Conservation (phyloP, 2,797 vertebrate genomes). For the Oryzias sinensis region DNA sequence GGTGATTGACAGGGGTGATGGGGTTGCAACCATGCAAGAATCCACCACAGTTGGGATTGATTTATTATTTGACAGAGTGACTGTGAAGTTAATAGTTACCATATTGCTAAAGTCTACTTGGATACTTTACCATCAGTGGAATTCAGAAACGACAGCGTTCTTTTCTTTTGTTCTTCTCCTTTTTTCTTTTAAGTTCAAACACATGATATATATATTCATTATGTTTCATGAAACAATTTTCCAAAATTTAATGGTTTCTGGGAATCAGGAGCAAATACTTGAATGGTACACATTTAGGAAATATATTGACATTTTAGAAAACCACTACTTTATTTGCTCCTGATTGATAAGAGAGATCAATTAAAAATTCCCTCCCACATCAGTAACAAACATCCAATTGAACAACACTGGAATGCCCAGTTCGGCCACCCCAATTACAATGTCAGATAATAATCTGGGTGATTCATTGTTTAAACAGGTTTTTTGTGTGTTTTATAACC, state of each 20-base stretch:
- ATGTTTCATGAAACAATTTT: too few relatives aligned
- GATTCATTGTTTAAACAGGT: constrained; percentile 20
- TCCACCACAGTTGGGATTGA: constrained; percentile 50
- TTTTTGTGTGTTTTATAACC: neutral
- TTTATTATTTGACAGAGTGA: constrained; percentile 64
- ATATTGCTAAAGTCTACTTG: constrained; percentile 61
- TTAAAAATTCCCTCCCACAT: neutral
- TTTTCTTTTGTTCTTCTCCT: constrained; percentile 54
- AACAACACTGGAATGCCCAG: constrained; percentile 5
- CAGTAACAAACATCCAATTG: neutral
- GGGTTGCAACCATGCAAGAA: constrained; percentile 45
- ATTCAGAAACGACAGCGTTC: constrained; percentile 59
- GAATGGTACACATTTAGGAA: too few relatives aligned
- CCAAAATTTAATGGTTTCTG: too few relatives aligned
- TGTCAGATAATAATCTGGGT: constrained; percentile 18
- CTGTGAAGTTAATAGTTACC: constrained; percentile 52
- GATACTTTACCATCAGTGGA: constrained; percentile 70
- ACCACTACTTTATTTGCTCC: constrained; percentile 1
- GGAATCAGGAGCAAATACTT: too few relatives aligned
- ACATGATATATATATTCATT: constrained; percentile 47
- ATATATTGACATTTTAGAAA: too few relatives aligned
- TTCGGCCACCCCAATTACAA: constrained; percentile 12
- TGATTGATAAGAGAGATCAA: too few relatives aligned
- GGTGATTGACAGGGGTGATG: constrained; percentile 26
- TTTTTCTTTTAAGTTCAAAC: constrained; percentile 58